Evolutionary conservation across 2,888 invertebrate genomes (phyloP).

Genomic region (Diabrotica balteata): DNA sequence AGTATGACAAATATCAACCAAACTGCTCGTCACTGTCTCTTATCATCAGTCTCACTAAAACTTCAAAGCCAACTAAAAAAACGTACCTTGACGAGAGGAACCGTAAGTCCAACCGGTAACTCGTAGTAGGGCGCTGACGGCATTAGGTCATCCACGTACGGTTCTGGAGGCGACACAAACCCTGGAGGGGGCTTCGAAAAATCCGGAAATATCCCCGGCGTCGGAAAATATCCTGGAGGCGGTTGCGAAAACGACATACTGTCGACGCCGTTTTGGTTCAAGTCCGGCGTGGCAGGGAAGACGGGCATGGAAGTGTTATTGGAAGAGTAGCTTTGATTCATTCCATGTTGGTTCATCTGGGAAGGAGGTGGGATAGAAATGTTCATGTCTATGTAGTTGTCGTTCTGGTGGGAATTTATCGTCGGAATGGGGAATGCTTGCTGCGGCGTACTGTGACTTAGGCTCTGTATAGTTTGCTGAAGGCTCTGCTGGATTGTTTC

Average conservation of each 20-base stretch:
- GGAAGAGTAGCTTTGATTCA: slow-evolving; percentile 35
- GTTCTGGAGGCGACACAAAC: slow-evolving; percentile 61
- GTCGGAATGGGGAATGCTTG: slow-evolving; percentile 41
- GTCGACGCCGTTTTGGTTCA: slow-evolving; percentile 47
- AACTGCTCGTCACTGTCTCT: too few relatives aligned
- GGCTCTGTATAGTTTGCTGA: slow-evolving; percentile 50
- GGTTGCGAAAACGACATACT: slow-evolving; percentile 62
- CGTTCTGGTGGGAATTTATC: slow-evolving; percentile 40
- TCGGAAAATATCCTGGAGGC: slow-evolving; percentile 65
- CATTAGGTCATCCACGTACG: slow-evolving; percentile 74
- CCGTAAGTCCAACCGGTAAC: slow-evolving; percentile 96
- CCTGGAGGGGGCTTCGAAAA: slow-evolving; percentile 88
- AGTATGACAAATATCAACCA: too few relatives aligned
- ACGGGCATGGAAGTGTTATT: slow-evolving; percentile 43
- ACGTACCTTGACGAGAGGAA: slow-evolving; percentile 88
- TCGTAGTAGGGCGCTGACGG: slow-evolving; percentile 96
- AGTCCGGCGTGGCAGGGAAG: slow-evolving; percentile 40
- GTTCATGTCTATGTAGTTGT: slow-evolving; percentile 52
- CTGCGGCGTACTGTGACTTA: slow-evolving; percentile 39
- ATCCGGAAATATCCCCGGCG: slow-evolving; percentile 72
- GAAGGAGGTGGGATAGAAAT: slow-evolving; percentile 56
- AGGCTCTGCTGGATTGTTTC: slow-evolving; percentile 52
- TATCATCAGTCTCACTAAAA: not conserved
- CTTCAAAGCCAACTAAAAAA: not conserved
- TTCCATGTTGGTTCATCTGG: slow-evolving; percentile 3